These are phyloP conservation scores for Petrophora chlorosata DNA, from an alignment of 2,888 invertebrate species.

Conservation along the genomic window DNA sequence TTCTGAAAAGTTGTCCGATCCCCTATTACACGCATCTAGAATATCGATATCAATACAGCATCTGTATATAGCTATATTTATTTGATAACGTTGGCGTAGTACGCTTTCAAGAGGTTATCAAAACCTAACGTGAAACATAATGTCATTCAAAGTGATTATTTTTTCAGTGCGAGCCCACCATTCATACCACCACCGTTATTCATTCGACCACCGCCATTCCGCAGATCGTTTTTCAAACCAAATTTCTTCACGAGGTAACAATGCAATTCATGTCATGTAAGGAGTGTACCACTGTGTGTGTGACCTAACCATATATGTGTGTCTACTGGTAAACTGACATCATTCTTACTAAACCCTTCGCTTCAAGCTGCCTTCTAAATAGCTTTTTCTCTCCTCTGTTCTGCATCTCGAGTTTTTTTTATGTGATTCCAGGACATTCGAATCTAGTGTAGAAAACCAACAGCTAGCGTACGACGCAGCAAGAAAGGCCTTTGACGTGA, in stretches of 20 bases:
- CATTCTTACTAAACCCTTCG: slow-evolving; percentile 15
- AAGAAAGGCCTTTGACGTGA: slow-evolving; percentile 68
- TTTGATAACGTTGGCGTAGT: not conserved
- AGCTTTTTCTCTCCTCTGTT: not conserved
- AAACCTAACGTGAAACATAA: not conserved
- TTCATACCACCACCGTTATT: slow-evolving; percentile 22
- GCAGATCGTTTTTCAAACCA: slow-evolving; percentile 17
- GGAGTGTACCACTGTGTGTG: too few relatives aligned
- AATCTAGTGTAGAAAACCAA: slow-evolving; percentile 61
- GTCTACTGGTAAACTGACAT: slow-evolving; percentile 5
- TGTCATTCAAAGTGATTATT: slow-evolving; percentile 15
- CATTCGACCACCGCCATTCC: slow-evolving; percentile 22
- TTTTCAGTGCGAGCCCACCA: slow-evolving; percentile 28
- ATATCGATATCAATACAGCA: not conserved
- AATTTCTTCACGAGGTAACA: slow-evolving; percentile 16
- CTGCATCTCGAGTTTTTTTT: slow-evolving; percentile 24
- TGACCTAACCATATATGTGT: slow-evolving; percentile 10
- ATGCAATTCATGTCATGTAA: too few relatives aligned
- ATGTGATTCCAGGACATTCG: slow-evolving; percentile 66
- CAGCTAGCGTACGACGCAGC: slow-evolving; percentile 66
- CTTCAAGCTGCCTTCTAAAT: slow-evolving; percentile 8
- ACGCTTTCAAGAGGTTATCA: slow-evolving; percentile 6
- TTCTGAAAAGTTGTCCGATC: too few relatives aligned
- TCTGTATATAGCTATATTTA: not conserved
- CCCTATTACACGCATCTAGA: too few relatives aligned